A percentile compares a stretch with the other conserved stretches of the same genome.
Conservation (phyloP, 2,113 vertebrate species). For the Nibea albiflora region DNA sequence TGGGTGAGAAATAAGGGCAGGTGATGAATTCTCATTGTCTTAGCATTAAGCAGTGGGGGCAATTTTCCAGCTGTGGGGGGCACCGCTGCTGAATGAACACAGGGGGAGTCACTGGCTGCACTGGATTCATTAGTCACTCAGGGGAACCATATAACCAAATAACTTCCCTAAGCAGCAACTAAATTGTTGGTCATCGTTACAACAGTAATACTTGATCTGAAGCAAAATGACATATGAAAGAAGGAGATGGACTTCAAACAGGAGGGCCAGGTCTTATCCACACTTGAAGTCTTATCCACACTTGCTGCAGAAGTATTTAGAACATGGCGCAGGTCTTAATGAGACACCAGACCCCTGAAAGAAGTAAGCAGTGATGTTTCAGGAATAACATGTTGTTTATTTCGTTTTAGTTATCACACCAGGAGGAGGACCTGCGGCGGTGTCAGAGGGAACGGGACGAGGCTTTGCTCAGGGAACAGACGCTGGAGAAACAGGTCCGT, state of each 20-base stretch:
- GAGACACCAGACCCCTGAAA: neutral
- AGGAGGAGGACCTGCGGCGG: constrained; percentile 88
- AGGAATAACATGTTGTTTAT: neutral
- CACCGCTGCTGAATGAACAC: constrained; percentile 31
- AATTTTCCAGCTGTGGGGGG: constrained; percentile 57
- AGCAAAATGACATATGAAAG: neutral
- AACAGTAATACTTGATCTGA: constrained; percentile 26
- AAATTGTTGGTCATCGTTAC: constrained; percentile 31
- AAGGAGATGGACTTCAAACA: constrained; percentile 10
- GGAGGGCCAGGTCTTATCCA: neutral
- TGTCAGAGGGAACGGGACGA: constrained; percentile 90
- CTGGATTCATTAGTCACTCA: constrained; percentile 54
- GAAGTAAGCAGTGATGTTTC: neutral
- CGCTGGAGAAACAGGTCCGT: constrained; percentile 88
- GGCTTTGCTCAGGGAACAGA: constrained; percentile 83
- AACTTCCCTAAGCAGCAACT: constrained; percentile 43
- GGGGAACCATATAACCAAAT: constrained; percentile 16
- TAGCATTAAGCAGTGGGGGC: constrained; percentile 53
- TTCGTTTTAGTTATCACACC: constrained; percentile 83
- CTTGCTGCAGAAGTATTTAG: constrained; percentile 7
- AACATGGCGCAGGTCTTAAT: constrained; percentile 9
- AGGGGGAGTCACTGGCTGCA: constrained; percentile 28
- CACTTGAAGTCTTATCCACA: neutral
- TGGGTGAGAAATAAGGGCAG: constrained; percentile 43
- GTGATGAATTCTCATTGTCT: constrained; percentile 66